Percentiles rank a stretch among this genome's conserved stretches.
phyloP scores from a whole-genome alignment of 1,140 invertebrate species.

The Drosophila parabipectinata region DNA sequence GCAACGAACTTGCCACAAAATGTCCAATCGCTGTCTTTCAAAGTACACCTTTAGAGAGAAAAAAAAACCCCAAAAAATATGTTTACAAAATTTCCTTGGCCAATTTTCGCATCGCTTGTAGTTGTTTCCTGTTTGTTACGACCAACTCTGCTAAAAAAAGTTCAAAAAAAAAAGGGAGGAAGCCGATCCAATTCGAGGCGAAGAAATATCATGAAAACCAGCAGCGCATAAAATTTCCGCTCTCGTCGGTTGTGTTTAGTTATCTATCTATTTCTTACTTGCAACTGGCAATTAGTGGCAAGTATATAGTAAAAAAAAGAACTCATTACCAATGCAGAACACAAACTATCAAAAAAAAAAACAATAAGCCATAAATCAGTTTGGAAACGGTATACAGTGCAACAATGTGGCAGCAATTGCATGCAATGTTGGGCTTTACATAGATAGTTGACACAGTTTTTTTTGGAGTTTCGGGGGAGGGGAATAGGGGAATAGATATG shows the following conservation, averaged over 20 bases:
- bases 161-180: slow-evolving; percentile 54
- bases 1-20: slow-evolving; percentile 65
- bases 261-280: neutral
- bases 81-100: slow-evolving; percentile 62
- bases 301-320: slow-evolving; percentile 22
- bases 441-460: slow-evolving; percentile 1
- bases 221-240: slow-evolving; percentile 72
- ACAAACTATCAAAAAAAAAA: slow-evolving; percentile 6
- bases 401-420: slow-evolving; percentile 13
- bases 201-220: slow-evolving; percentile 53
- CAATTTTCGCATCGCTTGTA: slow-evolving; percentile 63
- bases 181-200: slow-evolving; percentile 34
- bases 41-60: neutral
- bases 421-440: slow-evolving; percentile 1
- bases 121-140: slow-evolving; percentile 76
- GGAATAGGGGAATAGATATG: too few relatives aligned
- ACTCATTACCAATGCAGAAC: slow-evolving; percentile 46
- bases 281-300: slow-evolving; percentile 37
- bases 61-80: slow-evolving; percentile 25
- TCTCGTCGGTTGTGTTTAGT: slow-evolving; percentile 10
- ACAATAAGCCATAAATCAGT: slow-evolving; percentile 60
- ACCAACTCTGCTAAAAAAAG: slow-evolving; percentile 34
- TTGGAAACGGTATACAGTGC: slow-evolving; percentile 5
- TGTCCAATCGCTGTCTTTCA: neutral
- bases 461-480: neutral